Evolutionary conservation across 2,797 vertebrate species (phyloP).

Genomic region (Sebastes cheni): DNA sequence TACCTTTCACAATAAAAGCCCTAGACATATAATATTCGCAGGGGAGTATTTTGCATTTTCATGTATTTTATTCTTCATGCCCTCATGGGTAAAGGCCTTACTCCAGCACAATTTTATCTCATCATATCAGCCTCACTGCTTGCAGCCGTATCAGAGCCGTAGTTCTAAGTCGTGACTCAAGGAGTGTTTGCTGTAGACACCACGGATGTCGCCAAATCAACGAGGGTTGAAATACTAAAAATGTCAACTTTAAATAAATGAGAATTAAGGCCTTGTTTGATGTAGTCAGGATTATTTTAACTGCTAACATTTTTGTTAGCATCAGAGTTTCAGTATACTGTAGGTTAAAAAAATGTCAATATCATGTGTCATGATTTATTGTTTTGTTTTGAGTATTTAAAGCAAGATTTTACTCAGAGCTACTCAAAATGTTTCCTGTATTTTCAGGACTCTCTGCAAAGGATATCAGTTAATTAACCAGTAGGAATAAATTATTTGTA

Average conservation of each 20-base stretch:
- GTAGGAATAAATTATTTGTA: constrained; percentile 75
- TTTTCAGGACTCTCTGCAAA: constrained; percentile 40
- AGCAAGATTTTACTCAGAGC: constrained; percentile 7
- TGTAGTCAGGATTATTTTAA: not conserved
- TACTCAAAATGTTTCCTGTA: constrained; percentile 18
- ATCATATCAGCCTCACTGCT: not conserved
- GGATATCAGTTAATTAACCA: constrained; percentile 68
- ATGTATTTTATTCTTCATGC: no score
- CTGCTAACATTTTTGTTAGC: not conserved
- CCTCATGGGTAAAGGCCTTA: no score
- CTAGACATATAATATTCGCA: no score
- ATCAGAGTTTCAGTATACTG: not conserved
- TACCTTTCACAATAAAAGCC: no score
- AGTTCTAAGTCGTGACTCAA: not conserved
- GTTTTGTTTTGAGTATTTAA: constrained; percentile 6
- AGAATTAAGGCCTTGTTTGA: not conserved
- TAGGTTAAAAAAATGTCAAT: not conserved
- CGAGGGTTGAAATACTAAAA: not conserved
- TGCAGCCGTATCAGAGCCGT: not conserved
- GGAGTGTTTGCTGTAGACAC: not conserved
- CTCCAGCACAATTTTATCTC: not conserved
- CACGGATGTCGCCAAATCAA: not conserved
- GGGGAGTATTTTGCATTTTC: no score
- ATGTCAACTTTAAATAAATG: not conserved
- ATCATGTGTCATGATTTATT: not conserved